Percentiles rank a stretch among this genome's conserved stretches.
Evolutionary conservation across 2,888 invertebrate genomes (phyloP).

Genomic region (Harpalus rufipes): DNA sequence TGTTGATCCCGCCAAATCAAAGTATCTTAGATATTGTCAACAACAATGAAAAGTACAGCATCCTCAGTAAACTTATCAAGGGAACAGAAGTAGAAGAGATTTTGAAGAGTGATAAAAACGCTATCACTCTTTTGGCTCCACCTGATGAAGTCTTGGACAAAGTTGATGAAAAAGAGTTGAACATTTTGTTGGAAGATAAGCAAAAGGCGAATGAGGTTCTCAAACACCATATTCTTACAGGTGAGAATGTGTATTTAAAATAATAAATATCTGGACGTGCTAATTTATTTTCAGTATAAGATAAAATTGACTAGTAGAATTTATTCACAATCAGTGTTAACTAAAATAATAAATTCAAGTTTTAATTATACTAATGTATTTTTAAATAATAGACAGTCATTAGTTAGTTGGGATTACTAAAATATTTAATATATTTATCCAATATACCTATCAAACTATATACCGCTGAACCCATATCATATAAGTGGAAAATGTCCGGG

Average conservation of each 20-base stretch:
- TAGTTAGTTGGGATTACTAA: no score
- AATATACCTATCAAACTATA: no score
- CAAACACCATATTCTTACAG: conserved; percentile 79
- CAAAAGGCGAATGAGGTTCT: conserved; percentile 77
- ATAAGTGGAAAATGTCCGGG: no score
- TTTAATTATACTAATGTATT: no score
- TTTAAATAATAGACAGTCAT: no score
- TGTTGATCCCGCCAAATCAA: conserved; percentile 79
- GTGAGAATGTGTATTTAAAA: conserved; percentile 71
- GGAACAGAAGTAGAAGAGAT: conserved; percentile 78
- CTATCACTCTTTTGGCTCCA: conserved; percentile 81
- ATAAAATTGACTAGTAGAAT: no score
- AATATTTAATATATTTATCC: no score
- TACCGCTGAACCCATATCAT: no score
- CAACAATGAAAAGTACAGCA: conserved; percentile 76
- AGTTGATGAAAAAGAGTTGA: conserved; percentile 77
- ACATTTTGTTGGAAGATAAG: conserved; percentile 77
- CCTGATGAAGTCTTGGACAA: conserved; percentile 80
- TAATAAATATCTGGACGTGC: no score
- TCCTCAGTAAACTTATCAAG: conserved; percentile 76
- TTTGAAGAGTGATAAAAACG: conserved; percentile 76
- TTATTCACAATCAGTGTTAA: no score
- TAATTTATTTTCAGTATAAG: no score
- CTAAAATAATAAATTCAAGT: no score
- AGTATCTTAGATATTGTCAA: conserved; percentile 78